A percentile compares a stretch with the other conserved stretches of the same genome.
Evolutionary conservation across 1,140 invertebrate genomes (phyloP).

Genomic region (Psilanteris sp.): DNA sequence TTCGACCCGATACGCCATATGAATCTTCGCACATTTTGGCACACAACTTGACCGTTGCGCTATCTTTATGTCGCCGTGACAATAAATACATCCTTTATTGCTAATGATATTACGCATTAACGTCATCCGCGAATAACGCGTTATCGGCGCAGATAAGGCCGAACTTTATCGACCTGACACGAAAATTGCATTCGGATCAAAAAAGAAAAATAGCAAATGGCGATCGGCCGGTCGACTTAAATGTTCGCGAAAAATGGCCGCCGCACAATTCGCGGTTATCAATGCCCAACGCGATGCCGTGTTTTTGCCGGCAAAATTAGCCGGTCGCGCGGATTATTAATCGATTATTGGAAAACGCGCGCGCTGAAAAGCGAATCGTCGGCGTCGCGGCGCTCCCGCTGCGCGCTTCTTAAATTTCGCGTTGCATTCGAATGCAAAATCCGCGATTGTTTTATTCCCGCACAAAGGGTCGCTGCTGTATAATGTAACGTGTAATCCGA

Average conservation of each 20-base stretch:
- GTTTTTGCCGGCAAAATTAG: conserved; percentile 14
- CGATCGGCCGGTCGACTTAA: too few relatives aligned
- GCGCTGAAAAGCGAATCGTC: conserved; percentile 18
- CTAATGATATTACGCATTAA: conserved; percentile 56
- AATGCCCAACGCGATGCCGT: too few relatives aligned
- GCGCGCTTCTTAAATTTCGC: conserved; percentile 25
- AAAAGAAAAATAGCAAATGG: conserved; percentile 38
- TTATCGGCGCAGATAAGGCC: conserved; percentile 39
- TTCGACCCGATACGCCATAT: conserved; percentile 4
- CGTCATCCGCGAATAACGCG: conserved; percentile 46
- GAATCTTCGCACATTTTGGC: conserved; percentile 28
- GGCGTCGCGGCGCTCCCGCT: neutral
- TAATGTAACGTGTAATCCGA: conserved; percentile 53
- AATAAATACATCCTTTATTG: conserved; percentile 49
- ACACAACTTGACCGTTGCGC: conserved; percentile 27
- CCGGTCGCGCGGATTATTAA: conserved; percentile 5
- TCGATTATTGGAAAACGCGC: conserved; percentile 12
- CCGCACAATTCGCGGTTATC: neutral
- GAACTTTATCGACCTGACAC: conserved; percentile 24
- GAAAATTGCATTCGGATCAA: conserved; percentile 41
- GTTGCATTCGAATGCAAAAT: conserved; percentile 48
- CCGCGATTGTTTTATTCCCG: conserved; percentile 44
- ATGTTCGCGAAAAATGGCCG: conserved; percentile 10
- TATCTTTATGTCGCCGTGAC: conserved; percentile 33
- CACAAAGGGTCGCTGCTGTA: conserved; percentile 30